phyloP scores from a whole-genome alignment of 1,140 invertebrate genomes.

The Aphis craccivora region DNA sequence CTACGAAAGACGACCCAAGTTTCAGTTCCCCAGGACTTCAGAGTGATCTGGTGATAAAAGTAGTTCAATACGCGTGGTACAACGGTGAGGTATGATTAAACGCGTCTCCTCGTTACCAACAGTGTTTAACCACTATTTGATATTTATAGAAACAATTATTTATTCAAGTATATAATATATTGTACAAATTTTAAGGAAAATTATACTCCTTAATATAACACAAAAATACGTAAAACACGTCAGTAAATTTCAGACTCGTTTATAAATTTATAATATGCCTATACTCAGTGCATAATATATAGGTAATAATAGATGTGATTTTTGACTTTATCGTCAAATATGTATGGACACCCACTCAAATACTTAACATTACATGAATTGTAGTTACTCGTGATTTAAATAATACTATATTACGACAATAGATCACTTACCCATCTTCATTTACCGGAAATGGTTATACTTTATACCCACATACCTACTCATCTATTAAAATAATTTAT shows the following conservation, averaged over 20 bases:
- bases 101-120: not conserved
- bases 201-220: not conserved
- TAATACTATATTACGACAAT: not conserved
- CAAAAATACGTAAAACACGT: not conserved
- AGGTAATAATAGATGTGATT: not conserved
- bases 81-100: too few relatives aligned
- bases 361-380: not conserved
- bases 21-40: not conserved
- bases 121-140: not conserved
- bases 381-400: not conserved
- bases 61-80: not conserved
- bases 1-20: not conserved
- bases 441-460: not conserved
- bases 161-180: not conserved
- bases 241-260: not conserved
- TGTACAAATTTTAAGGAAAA: not conserved
- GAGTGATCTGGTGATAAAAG: not conserved
- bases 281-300: too few relatives aligned
- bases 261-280: not conserved
- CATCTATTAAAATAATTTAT: not conserved
- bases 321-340: not conserved
- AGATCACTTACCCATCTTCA: not conserved
- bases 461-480: not conserved
- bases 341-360: not conserved
- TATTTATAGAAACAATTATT: not conserved